A percentile compares a stretch with the other conserved stretches of the same genome.
phyloP scores from a whole-genome alignment of 2,797 vertebrate genomes.

The Notamacropus eugenii region DNA sequence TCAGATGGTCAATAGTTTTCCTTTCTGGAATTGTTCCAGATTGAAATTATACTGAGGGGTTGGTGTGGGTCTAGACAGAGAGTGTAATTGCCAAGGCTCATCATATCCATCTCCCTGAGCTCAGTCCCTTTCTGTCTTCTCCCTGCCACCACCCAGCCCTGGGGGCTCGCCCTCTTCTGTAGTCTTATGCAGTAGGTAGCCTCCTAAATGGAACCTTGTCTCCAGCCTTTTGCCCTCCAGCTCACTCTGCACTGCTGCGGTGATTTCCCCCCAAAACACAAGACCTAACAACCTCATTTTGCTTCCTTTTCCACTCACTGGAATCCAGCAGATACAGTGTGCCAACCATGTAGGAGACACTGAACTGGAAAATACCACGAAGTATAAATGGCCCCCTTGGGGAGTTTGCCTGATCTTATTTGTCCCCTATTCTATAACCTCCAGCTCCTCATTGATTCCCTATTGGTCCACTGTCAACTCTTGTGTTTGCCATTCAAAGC shows the following conservation, averaged over 20 bases:
- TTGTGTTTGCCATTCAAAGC: too few relatives aligned
- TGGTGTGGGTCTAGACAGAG: neutral
- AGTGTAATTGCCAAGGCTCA: neutral
- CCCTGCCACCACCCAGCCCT: too few relatives aligned
- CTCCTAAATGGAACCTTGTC: neutral
- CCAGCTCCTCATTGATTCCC: neutral
- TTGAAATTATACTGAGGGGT: neutral
- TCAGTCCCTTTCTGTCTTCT: neutral
- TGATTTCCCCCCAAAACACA: neutral
- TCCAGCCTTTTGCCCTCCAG: neutral
- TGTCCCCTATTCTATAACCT: neutral
- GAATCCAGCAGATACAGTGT: neutral
- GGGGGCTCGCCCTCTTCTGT: neutral
- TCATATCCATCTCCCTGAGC: neutral
- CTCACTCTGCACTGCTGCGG: neutral
- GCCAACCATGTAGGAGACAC: neutral
- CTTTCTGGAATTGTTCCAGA: neutral
- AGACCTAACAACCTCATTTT: neutral
- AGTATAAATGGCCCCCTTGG: neutral
- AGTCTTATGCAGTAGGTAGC: neutral
- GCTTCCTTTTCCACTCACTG: neutral
- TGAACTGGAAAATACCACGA: neutral
- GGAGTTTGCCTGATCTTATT: neutral
- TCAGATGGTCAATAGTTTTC: neutral
- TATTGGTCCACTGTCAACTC: neutral